Base-by-base conservation (phyloP, 2,888 invertebrate genomes). In the Graphium colonna region DNA sequence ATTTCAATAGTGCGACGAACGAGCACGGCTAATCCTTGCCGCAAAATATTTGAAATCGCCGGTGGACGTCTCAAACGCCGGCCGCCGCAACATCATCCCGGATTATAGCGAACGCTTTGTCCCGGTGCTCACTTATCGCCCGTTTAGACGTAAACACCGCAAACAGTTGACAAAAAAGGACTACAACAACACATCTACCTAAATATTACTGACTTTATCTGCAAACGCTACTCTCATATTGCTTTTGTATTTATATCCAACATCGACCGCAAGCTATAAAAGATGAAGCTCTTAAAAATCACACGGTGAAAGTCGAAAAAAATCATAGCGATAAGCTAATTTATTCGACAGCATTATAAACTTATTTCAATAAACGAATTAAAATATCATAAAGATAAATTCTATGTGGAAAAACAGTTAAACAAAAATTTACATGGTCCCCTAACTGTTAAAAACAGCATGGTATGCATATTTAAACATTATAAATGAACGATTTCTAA, bases 1-100 rank as follows among this genome's bases (percentile, higher is more conserved):
- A 69, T n/a, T n/a, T n/a, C 70, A 72, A 79, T 79, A 79, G 72
- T 73, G 68, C 73, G 72, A 79, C 75, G 75, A 73, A 81, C 71
- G 77, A 67, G 73, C 68, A 73, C 70, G 67, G 71, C 75, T 85
- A 87, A 88, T 84, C 86, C 75, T 86, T 69, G 77, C 77, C 79
- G 78, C 76, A 73, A 78, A 63, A 75, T 71, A 73, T 75, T 71
- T 73, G 79, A 82, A 77, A 69, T 64, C 75, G 73, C 75, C 82
- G 82, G 76, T 79, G 77, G 77, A 73, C 77, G 70, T 72, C 71
- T 75, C 77, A 79, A 74, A 75, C 73, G 72, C 76, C 80, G 83
- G 78, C 79, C 77, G 63, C 79, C 80, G 81, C 81, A 80, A 79
- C 73, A 77, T 79, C 75, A 82, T 70, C 75, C 72, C 67, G 77